These are phyloP conservation scores for Peromyscus californicus DNA, from an alignment of 2,113 vertebrate genomes.

Conservation along the genomic window DNA sequence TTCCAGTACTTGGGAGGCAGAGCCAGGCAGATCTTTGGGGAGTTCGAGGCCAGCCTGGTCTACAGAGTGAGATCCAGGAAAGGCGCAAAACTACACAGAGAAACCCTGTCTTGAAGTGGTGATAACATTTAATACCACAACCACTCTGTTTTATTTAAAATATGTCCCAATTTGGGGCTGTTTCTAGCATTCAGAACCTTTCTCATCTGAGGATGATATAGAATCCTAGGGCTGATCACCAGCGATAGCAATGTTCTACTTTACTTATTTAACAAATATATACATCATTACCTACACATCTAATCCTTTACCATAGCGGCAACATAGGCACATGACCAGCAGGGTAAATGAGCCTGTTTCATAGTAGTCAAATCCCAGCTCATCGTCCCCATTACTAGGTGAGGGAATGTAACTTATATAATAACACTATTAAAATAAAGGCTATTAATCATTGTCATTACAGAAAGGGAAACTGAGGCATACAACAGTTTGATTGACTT, in stretches of 20 bases:
- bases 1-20: too few relatives aligned
- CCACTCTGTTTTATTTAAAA: background rate
- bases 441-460: background rate
- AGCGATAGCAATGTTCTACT: background rate
- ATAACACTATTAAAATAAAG: background rate
- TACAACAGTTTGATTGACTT: background rate
- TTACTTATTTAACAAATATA: slow-evolving; percentile 35
- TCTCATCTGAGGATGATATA: slow-evolving; percentile 5
- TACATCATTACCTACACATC: background rate
- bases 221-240: background rate
- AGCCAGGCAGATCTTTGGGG: too few relatives aligned
- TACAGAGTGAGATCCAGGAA: too few relatives aligned
- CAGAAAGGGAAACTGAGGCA: background rate
- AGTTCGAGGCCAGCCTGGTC: too few relatives aligned
- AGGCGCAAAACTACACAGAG: too few relatives aligned
- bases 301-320: background rate
- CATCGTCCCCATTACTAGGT: background rate
- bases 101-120: too few relatives aligned
- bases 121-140: background rate
- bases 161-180: background rate
- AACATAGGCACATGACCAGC: background rate
- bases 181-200: background rate
- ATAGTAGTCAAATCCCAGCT: background rate
- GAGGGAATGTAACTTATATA: background rate
- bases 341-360: background rate